Conservation (phyloP, 1,140 invertebrate genomes). For the Pemphigus obesinymphae region DNA sequence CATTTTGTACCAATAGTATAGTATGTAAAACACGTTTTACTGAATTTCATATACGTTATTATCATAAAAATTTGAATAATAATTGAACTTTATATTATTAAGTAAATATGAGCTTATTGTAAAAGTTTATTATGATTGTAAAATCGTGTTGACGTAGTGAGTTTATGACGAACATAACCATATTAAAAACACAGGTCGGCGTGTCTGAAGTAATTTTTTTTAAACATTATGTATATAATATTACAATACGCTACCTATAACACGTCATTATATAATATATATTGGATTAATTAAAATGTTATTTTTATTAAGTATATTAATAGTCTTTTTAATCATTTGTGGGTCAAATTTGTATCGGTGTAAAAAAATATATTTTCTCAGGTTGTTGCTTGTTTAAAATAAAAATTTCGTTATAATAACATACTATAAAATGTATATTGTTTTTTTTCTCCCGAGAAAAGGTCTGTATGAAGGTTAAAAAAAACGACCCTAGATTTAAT, state of each 20-base stretch:
- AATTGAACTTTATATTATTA: neutral
- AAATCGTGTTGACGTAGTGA: neutral
- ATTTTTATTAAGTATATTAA: too few relatives aligned
- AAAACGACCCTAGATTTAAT: neutral
- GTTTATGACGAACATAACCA: neutral
- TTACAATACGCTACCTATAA: too few relatives aligned
- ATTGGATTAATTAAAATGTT: too few relatives aligned
- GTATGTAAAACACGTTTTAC: neutral
- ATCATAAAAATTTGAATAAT: conserved; percentile 17
- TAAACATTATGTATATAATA: too few relatives aligned
- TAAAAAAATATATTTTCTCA: too few relatives aligned
- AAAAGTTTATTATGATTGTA: conserved; percentile 21
- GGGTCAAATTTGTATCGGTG: too few relatives aligned
- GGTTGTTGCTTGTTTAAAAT: neutral
- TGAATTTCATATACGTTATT: neutral
- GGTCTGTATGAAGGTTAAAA: neutral
- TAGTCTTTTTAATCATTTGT: too few relatives aligned
- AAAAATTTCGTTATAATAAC: neutral
- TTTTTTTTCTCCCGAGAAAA: neutral
- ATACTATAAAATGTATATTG: neutral
- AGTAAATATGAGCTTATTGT: neutral
- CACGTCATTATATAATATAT: too few relatives aligned
- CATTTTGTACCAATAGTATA: too few relatives aligned
- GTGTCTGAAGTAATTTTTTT: neutral
- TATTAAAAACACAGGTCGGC: neutral